These are phyloP conservation scores for Dinomys branickii DNA, from an alignment of 2,113 vertebrate genomes.

Conservation along the genomic window DNA sequence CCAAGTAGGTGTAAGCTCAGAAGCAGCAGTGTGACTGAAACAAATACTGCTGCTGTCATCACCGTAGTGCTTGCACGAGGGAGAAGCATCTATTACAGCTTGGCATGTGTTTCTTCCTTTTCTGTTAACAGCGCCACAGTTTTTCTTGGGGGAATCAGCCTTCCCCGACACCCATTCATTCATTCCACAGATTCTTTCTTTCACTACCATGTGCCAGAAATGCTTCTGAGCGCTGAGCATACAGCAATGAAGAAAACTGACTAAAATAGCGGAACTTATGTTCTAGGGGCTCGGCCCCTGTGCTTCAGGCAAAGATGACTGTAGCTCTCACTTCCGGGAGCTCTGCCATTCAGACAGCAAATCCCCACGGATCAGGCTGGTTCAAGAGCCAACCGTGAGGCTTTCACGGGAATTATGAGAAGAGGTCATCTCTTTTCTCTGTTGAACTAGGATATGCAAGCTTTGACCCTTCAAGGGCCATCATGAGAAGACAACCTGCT, in stretches of 20 bases:
- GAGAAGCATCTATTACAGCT: neutral
- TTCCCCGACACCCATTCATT: neutral
- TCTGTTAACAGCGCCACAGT: neutral
- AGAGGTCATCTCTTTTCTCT: neutral
- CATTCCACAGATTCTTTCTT: neutral
- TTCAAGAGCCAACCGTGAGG: neutral
- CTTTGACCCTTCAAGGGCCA: neutral
- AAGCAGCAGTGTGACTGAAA: neutral
- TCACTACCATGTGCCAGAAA: neutral
- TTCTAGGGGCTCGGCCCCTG: neutral
- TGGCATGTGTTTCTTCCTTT: neutral
- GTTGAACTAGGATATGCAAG: neutral
- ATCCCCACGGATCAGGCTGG: neutral
- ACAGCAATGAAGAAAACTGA: neutral
- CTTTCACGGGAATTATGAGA: neutral
- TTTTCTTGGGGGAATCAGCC: neutral
- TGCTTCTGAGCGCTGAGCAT: neutral
- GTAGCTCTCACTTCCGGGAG: neutral
- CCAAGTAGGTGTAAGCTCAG: neutral
- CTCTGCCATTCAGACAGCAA: neutral
- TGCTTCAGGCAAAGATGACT: neutral
- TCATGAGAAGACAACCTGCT: neutral
- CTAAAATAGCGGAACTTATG: neutral
- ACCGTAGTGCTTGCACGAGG: accelerated
- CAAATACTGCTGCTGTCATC: neutral